Evolutionary conservation across 2,113 vertebrate species (phyloP).

Genomic region (Rattus norvegicus): GRCr8 NC_086020.1:220090001-220090500

Average conservation of each 20-base stretch:
- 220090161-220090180: neutral
- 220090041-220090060: too few species aligned
- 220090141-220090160: neutral
- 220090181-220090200: neutral
- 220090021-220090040: too few species aligned
- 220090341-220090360: neutral
- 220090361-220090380: conserved; percentile 2
- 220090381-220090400: neutral
- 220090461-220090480: neutral
- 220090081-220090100: too few species aligned
- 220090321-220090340: neutral
- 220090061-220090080: too few species aligned
- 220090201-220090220: neutral
- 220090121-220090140: neutral
- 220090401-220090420: conserved; percentile 22
- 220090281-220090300: neutral
- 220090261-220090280: neutral
- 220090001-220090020: too few species aligned
- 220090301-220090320: neutral
- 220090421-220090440: neutral
- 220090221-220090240: neutral
- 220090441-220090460: neutral
- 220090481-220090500: neutral
- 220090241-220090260: neutral
- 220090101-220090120: too few species aligned